These are phyloP conservation scores for Ceratotherium simum DNA, from an alignment of 2,113 vertebrate genomes.

Conservation along the genomic window DNA sequence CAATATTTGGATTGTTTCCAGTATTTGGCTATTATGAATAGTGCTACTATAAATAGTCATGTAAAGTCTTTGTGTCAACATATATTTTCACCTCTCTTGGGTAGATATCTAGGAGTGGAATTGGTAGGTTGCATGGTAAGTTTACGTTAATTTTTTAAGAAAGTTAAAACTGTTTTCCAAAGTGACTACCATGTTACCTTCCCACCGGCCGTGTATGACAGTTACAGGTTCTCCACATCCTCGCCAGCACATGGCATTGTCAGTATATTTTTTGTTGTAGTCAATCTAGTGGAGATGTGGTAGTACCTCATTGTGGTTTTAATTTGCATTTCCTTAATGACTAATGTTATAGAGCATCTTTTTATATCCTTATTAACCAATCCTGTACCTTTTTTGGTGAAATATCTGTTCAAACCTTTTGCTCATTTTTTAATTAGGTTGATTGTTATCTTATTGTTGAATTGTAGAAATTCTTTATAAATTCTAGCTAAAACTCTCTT, in stretches of 20 bases:
- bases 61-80: not conserved
- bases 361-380: not conserved
- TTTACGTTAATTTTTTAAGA: not conserved
- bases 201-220: fast-evolving
- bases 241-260: fast-evolving
- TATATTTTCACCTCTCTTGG: not conserved
- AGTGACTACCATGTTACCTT: fast-evolving
- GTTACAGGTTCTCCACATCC: not conserved
- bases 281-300: not conserved
- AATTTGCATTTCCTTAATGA: not conserved
- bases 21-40: not conserved
- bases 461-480: not conserved
- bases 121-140: not conserved
- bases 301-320: not conserved
- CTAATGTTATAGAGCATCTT: too few species aligned
- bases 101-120: not conserved
- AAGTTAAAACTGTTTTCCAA: not conserved
- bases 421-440: not conserved
- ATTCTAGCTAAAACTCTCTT: not conserved
- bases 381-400: not conserved
- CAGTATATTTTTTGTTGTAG: not conserved
- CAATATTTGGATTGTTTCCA: not conserved
- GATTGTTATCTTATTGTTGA: not conserved
- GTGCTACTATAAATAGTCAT: fast-evolving
- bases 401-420: not conserved